Evolutionary conservation across 2,113 vertebrate genomes (phyloP).

Genomic region (Callipepla squamata): DNA sequence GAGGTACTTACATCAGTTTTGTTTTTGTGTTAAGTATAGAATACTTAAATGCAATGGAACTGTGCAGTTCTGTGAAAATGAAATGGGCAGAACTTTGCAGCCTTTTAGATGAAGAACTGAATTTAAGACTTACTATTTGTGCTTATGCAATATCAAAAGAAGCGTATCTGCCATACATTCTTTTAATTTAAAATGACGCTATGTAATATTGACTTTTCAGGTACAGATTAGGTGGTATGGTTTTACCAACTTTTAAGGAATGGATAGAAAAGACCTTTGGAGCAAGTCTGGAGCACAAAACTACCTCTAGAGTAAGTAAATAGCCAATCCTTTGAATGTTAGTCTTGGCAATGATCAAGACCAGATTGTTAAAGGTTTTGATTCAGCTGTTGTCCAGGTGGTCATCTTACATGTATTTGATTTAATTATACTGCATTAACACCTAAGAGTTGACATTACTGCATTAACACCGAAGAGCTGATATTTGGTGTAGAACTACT

Average conservation of each 20-base stretch:
- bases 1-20: not conserved
- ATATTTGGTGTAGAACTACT: not conserved
- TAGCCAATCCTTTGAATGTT: conserved; percentile 32
- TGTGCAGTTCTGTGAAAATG: not conserved
- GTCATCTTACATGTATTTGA: not conserved
- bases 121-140: not conserved
- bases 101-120: not conserved
- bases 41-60: not conserved
- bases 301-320: conserved; percentile 89
- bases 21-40: not conserved
- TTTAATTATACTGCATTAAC: not conserved
- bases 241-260: conserved; percentile 91
- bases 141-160: not conserved
- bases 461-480: not conserved
- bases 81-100: not conserved
- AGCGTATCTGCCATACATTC: conserved; percentile 37
- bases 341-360: conserved; percentile 39
- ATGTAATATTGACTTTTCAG: conserved; percentile 78
- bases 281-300: conserved; percentile 91
- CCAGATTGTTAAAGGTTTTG: not conserved
- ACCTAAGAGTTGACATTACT: not conserved
- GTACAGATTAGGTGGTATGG: conserved; percentile 93
- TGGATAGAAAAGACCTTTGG: conserved; percentile 93
- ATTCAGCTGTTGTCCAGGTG: conserved; percentile 3
- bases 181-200: conserved; percentile 59